phyloP scores from a whole-genome alignment of 1,140 invertebrate species.

The Nebria ingens region DNA sequence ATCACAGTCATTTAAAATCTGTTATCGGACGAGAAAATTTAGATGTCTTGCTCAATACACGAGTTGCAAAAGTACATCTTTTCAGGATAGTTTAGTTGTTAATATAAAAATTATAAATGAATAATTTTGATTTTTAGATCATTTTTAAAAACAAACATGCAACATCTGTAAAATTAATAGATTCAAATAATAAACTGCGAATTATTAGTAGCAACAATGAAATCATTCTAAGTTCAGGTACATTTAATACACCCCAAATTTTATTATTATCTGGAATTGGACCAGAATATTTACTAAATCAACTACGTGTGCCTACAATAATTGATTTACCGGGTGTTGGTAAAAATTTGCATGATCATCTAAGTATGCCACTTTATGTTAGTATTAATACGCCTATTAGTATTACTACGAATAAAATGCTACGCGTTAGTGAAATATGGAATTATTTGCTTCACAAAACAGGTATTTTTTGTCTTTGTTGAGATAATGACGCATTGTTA shows the following conservation, averaged over 20 bases:
- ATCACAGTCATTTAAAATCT: constrained; percentile 55
- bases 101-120: background rate
- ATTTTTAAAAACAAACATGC: constrained; percentile 35
- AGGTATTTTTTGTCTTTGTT: too few species aligned
- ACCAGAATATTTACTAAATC: constrained; percentile 36
- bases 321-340: constrained; percentile 47
- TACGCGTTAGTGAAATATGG: constrained; percentile 41
- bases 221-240: constrained; percentile 58
- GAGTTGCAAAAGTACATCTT: constrained; percentile 42
- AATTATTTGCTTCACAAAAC: constrained; percentile 48
- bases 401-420: constrained; percentile 50
- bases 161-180: constrained; percentile 41
- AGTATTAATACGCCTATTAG: constrained; percentile 49
- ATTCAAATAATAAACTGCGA: constrained; percentile 31
- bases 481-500: too few species aligned
- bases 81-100: background rate
- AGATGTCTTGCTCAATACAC: constrained; percentile 54
- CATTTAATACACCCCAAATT: constrained; percentile 59
- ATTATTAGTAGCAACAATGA: constrained; percentile 49
- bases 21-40: constrained; percentile 54
- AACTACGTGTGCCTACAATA: constrained; percentile 40
- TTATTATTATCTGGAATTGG: constrained; percentile 62
- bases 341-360: constrained; percentile 58
- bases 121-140: constrained; percentile 26
- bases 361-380: constrained; percentile 57